Evolutionary conservation across 2,797 vertebrate genomes (phyloP).

Genomic region (Sebastiscus albofasciatus): DNA sequence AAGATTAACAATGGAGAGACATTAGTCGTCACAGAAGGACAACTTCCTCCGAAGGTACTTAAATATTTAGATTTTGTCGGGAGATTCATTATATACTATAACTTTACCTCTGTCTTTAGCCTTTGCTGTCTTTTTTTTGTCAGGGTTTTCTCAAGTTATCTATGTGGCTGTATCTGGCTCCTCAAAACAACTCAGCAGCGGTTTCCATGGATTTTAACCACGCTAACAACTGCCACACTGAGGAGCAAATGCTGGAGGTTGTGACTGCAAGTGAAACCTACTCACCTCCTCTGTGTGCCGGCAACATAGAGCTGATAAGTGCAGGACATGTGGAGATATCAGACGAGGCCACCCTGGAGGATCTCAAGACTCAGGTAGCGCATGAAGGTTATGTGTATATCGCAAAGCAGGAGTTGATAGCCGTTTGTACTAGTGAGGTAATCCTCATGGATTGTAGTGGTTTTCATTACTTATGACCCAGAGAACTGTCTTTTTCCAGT

Average conservation of each 20-base stretch:
- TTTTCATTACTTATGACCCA: neutral
- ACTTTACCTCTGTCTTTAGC: neutral
- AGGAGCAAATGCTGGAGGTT: conserved; percentile 41
- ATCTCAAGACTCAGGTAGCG: conserved; percentile 93
- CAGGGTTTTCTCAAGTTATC: conserved; percentile 92
- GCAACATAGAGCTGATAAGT: conserved; percentile 68
- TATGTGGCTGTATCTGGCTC: conserved; percentile 83
- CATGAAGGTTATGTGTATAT: neutral
- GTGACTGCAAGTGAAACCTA: conserved; percentile 48
- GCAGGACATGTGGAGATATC: conserved; percentile 89
- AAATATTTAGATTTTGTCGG: neutral
- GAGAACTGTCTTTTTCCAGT: neutral
- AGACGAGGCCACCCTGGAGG: conserved; percentile 87
- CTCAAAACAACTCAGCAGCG: neutral
- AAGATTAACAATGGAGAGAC: conserved; percentile 89
- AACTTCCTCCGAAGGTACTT: conserved; percentile 88
- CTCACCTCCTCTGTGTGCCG: neutral
- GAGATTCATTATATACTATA: neutral
- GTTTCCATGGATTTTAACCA: conserved; percentile 48
- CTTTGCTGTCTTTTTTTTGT: conserved; percentile 3
- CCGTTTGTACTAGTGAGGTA: neutral
- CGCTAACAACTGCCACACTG: conserved; percentile 47
- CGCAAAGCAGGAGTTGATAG: neutral
- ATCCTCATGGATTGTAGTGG: neutral
- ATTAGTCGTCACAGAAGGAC: conserved; percentile 90